Percentiles rank a stretch among this genome's conserved stretches.
phyloP scores from a whole-genome alignment of 2,113 vertebrate species.

The Geothlypis trichas region DNA sequence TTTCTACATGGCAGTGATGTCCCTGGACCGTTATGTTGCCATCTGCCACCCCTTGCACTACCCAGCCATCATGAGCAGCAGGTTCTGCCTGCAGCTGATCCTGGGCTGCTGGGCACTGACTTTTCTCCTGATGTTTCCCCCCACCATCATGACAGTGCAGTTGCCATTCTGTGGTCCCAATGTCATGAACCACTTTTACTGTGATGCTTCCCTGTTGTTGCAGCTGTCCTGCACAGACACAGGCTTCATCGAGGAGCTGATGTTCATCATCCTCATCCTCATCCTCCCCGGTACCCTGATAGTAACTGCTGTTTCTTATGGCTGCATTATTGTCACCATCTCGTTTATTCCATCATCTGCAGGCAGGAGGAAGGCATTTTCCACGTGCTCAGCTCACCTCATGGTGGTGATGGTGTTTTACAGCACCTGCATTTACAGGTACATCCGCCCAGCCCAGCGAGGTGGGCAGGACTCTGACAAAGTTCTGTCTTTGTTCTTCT shows the following conservation, averaged over 20 bases:
- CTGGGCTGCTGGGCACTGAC: background rate
- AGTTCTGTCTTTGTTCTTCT: constrained; percentile 52
- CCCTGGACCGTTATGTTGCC: constrained; percentile 16
- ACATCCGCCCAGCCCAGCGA: background rate
- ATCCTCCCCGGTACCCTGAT: background rate
- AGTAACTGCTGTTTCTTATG: constrained; percentile 18
- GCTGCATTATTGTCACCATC: constrained; percentile 24
- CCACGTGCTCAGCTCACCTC: constrained; percentile 62
- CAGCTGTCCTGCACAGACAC: background rate
- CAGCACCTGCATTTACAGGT: constrained; percentile 46
- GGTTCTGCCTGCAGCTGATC: background rate
- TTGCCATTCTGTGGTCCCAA: constrained; percentile 31
- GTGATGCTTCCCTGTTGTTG: background rate
- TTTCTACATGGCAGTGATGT: constrained; percentile 25
- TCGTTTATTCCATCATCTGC: constrained; percentile 10
- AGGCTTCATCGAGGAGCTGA: background rate
- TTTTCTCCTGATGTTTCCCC: background rate
- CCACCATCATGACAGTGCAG: background rate
- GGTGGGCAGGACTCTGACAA: constrained; percentile 27
- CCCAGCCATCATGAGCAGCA: background rate
- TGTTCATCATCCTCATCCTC: background rate
- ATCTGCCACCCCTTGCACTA: constrained; percentile 42
- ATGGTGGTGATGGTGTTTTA: constrained; percentile 41
- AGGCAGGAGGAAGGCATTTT: constrained; percentile 42
- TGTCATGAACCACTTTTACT: constrained; percentile 38